Evolutionary conservation across 2,113 vertebrate genomes (phyloP), one percentile per base, ranked within the genome.

Genomic region (Lasiurus borealis): DNA sequence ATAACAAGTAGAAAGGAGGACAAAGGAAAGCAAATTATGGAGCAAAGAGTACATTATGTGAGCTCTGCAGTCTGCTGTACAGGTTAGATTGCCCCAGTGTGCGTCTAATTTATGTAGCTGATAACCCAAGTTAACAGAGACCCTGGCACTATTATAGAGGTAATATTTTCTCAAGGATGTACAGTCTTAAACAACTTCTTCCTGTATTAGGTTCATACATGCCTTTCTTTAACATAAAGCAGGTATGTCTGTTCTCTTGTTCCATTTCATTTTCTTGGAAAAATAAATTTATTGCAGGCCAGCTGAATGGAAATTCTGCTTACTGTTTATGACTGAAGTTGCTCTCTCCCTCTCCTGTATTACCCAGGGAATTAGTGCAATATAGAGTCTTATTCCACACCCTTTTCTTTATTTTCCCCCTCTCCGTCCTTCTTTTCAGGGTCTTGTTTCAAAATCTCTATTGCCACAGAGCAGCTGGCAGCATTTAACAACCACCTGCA

Each of bases 401-500:
- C 96, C 97, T 95, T 88, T 91, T 89, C 97, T 98, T 98, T 97
- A 72, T 97, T 97, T 98, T 95, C 85, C 68, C 68, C 66, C 19
- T 82, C 90, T 88, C 85, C 31, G 48, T 95, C 96, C 77, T 94
- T 85, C 54, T 96, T 96, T 94, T 93, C 93, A 76, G 86, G 80
- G 77, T 97, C 95, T 94, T 97, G 98, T 98, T 97, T 92, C 95
- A 96, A 96, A 66, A 34, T 93, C 95, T 97, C 84, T 86, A 97
- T 97, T 98, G 97, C 98, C 96, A 97, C 50, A 77, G 94, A 97
- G 96, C 98, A 98, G 98, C 98, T 98, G 98, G 97, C 98, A 98
- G 96, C 97, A 97, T 97, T 98, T 98, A 98, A 97, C 97, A 97
- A 95, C 97, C 98, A 98, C 98, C 98, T 98, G 98, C 94, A 88